Evolutionary conservation across 1,140 invertebrate genomes (phyloP).

Genomic region (Mamestra configurata): DNA sequence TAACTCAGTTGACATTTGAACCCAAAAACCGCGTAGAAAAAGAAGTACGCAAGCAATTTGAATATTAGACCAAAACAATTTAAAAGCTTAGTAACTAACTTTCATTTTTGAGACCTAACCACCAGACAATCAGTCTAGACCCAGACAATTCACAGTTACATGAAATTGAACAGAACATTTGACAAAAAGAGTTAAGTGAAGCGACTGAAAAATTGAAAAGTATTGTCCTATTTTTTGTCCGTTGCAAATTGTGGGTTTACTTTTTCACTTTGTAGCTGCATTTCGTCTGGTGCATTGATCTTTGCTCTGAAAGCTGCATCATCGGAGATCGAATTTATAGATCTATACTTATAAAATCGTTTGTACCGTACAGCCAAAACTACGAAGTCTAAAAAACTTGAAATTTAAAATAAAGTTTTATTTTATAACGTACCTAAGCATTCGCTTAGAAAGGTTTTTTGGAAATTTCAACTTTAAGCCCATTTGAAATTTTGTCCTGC

Average conservation of each 20-base stretch:
- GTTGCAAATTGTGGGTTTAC: not conserved
- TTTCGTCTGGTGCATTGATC: slow-evolving; percentile 37
- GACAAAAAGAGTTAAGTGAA: not conserved
- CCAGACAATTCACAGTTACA: slow-evolving; percentile 24
- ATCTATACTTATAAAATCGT: too few relatives aligned
- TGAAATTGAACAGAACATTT: slow-evolving; percentile 15
- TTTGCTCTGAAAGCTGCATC: slow-evolving; percentile 7
- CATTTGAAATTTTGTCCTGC: too few relatives aligned
- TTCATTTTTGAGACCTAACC: slow-evolving; percentile 17
- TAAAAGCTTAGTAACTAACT: not conserved
- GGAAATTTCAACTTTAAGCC: too few relatives aligned
- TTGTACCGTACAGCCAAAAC: too few relatives aligned
- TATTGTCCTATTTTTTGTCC: slow-evolving; percentile 24
- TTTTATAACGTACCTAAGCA: too few relatives aligned
- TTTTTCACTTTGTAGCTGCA: not conserved
- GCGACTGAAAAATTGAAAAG: slow-evolving; percentile 11
- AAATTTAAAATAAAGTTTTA: too few relatives aligned
- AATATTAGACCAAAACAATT: not conserved
- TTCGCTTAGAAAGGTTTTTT: too few relatives aligned
- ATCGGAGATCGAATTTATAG: too few relatives aligned
- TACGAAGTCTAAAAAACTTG: too few relatives aligned
- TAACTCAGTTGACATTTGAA: not conserved
- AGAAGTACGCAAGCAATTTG: not conserved
- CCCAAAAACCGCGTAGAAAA: not conserved
- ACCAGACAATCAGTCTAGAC: not conserved